These are phyloP conservation scores for Coecobrya sp. DNA, from an alignment of 2,888 invertebrate genomes.

Conservation along the genomic window DNA sequence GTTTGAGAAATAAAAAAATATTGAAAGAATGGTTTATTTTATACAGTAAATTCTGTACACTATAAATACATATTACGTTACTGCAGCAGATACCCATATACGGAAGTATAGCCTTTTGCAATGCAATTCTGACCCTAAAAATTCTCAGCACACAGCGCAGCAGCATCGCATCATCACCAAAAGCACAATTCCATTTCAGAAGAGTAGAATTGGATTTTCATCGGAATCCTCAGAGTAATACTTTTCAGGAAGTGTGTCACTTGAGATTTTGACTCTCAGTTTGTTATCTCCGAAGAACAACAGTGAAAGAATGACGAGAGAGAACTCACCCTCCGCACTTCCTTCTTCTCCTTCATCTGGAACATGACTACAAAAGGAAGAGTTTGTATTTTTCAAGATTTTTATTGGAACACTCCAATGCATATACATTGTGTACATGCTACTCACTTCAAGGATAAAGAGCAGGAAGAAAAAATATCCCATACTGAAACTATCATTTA, in stretches of 20 bases:
- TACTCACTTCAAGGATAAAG: neutral
- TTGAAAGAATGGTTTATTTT: neutral
- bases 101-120: neutral
- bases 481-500: neutral
- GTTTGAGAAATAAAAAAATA: neutral
- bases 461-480: neutral
- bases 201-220: conserved; percentile 84
- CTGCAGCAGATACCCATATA: too few relatives aligned
- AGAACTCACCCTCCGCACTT: conserved; percentile 35
- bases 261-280: conserved; percentile 84
- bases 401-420: conserved; percentile 16
- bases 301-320: conserved; percentile 55
- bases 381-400: conserved; percentile 25
- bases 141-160: neutral
- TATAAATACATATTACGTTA: too few relatives aligned
- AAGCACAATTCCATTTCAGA: conserved; percentile 75
- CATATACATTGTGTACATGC: neutral
- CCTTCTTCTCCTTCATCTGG: conserved; percentile 15
- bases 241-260: conserved; percentile 85
- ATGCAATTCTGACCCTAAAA: conserved; percentile 9
- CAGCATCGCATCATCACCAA: neutral
- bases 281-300: conserved; percentile 81
- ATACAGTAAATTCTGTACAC: neutral
- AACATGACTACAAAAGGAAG: neutral
- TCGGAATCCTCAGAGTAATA: conserved; percentile 85